A percentile compares a stretch with the other conserved stretches of the same genome.
Conservation (phyloP, 2,113 vertebrate genomes). For the Bufo gargarizans region DNA sequence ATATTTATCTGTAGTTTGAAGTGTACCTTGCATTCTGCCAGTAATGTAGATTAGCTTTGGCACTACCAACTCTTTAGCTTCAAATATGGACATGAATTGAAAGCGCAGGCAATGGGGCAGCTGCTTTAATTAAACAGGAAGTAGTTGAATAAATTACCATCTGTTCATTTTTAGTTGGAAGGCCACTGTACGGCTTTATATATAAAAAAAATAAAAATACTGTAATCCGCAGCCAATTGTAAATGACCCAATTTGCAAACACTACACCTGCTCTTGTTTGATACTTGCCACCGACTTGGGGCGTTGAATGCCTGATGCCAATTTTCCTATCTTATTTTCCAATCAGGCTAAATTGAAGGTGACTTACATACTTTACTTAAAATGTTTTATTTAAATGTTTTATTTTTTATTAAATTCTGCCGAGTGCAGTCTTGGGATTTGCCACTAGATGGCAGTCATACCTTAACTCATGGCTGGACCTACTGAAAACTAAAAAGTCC, state of each 20-base stretch:
- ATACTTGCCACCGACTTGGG: slow-evolving; percentile 8
- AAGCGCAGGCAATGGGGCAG: slow-evolving; percentile 24
- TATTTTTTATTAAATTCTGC: neutral
- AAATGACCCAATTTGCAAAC: slow-evolving; percentile 18
- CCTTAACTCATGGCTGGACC: slow-evolving; percentile 43
- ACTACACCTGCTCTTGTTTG: slow-evolving; percentile 32
- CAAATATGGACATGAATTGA: slow-evolving; percentile 6
- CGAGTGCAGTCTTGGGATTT: neutral
- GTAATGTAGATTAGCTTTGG: slow-evolving; percentile 35
- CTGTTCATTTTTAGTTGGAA: slow-evolving; percentile 46
- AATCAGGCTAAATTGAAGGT: slow-evolving; percentile 21
- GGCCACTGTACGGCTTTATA: slow-evolving; percentile 27
- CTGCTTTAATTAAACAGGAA: slow-evolving; percentile 55
- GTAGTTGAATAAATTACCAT: slow-evolving; percentile 48
- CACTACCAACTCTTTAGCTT: slow-evolving; percentile 15
- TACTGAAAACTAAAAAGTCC: slow-evolving; percentile 44
- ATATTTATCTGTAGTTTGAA: slow-evolving; percentile 42
- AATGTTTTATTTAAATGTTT: neutral
- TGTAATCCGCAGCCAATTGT: slow-evolving; percentile 19
- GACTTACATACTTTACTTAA: neutral
- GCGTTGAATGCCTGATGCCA: slow-evolving; percentile 22
- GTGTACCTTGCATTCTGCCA: slow-evolving; percentile 40
- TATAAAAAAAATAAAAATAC: neutral
- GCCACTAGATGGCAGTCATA: slow-evolving; percentile 71
- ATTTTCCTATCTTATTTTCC: slow-evolving; percentile 31